Evolutionary conservation across 2,797 vertebrate species (phyloP), one percentile per base, ranked within the genome.

Genomic region (Oryzias sinensis): DNA sequence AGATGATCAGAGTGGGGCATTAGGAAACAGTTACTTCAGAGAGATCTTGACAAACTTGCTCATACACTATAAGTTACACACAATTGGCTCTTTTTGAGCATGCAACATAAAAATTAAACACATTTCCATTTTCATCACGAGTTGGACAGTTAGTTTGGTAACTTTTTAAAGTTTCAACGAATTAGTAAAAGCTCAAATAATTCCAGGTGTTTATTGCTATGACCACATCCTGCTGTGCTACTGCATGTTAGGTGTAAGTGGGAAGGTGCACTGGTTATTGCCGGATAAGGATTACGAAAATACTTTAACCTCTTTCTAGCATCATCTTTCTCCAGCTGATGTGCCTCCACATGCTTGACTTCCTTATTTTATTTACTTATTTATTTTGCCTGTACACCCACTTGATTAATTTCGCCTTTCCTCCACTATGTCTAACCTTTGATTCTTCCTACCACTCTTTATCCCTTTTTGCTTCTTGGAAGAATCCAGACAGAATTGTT

Each of bases 201-300:
- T 75, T 81, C 82, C 89, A 91, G 88, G 88, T 87, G 89, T 82
- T 91, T 84, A 86, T 88, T 87, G 87, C 80, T 79, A 87, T 90
- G 82, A 77, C 62, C 15, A 56, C 78, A 76, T 70, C 65, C 62
- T 17, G 62, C 72, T 54, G 63, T 50, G 24, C 65, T 75, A 65
- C 71, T 72, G 63, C 50, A 56, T 40, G 62, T 80, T 71, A 74
- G 76, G 47, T 3, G 47, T 43, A 41, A 59, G 81, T 65, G 65
- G 70, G 69, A 77, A 80, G 55, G 68, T 45, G 56, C 47, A 55
- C 40, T 41, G 70, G 75, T 60, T 65, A 77, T 68, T 60, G 54
- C 61, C 49, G 56, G 56, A 60, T 63, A 58, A 54, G 45, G 59
- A 75, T 81, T 70, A 70, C 61, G 77, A 76, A 57, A 81, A 81